phyloP scores from a whole-genome alignment of 1,140 invertebrate genomes.

The Thaumatotibia leucotreta region DNA sequence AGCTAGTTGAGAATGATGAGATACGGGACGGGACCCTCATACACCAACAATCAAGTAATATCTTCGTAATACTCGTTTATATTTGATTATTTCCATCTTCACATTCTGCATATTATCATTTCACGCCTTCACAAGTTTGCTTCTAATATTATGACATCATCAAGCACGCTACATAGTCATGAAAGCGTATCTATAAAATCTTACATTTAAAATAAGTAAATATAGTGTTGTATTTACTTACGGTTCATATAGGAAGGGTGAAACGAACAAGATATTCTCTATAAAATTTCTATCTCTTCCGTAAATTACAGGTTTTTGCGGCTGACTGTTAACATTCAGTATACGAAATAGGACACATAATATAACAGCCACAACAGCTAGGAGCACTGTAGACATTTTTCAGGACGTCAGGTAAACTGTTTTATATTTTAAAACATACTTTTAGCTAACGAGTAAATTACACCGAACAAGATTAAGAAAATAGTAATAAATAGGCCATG shows the following conservation, averaged over 20 bases:
- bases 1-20: background rate
- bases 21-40: background rate
- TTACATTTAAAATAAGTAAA: background rate
- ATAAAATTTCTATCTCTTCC: conserved; percentile 86
- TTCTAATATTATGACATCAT: conserved; percentile 29
- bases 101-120: background rate
- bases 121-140: background rate
- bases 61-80: background rate
- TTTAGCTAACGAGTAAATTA: background rate
- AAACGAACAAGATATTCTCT: conserved; percentile 85
- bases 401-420: background rate
- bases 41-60: background rate
- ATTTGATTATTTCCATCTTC: background rate
- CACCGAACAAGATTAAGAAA: conserved; percentile 3
- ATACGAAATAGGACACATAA: conserved; percentile 88
- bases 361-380: conserved; percentile 86
- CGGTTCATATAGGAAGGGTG: conserved; percentile 86
- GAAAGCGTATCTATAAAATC: conserved; percentile 3
- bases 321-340: conserved; percentile 87
- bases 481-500: conserved; percentile 1
- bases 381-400: conserved; percentile 84
- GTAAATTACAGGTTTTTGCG: conserved; percentile 84
- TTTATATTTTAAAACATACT: conserved; percentile 1
- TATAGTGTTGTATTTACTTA: conserved; percentile 78
- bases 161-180: background rate